A percentile compares a stretch with the other conserved stretches of the same genome.
phyloP scores from a whole-genome alignment of 2,888 invertebrate genomes.

The Cantharis rufa region DNA sequence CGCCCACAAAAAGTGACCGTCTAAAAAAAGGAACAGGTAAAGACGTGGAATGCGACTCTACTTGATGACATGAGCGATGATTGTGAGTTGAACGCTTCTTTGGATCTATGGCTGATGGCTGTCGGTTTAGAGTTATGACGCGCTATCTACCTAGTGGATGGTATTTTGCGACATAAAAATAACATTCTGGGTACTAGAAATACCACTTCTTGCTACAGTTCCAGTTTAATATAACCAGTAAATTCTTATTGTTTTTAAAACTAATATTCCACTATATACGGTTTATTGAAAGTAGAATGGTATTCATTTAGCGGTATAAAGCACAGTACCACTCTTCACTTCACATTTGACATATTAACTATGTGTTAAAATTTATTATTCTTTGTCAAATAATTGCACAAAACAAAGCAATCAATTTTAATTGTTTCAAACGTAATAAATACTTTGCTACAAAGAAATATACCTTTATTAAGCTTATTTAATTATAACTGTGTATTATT shows the following conservation, averaged over 20 bases:
- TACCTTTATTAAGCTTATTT: background rate
- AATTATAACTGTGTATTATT: background rate
- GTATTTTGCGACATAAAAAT: constrained; percentile 45
- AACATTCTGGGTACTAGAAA: constrained; percentile 45
- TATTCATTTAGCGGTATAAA: background rate
- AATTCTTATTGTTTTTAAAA: constrained; percentile 43
- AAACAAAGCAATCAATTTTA: background rate
- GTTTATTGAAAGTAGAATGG: background rate
- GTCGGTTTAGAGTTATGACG: constrained; percentile 44
- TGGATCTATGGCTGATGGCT: constrained; percentile 25
- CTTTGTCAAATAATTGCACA: background rate
- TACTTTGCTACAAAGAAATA: background rate
- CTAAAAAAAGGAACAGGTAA: constrained; percentile 30
- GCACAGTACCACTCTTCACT: background rate
- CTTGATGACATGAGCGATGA: constrained; percentile 34
- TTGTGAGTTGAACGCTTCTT: constrained; percentile 27
- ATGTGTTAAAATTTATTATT: background rate
- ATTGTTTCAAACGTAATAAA: background rate
- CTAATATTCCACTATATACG: background rate
- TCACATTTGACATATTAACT: background rate
- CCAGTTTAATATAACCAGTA: constrained; percentile 44
- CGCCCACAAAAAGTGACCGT: constrained; percentile 37
- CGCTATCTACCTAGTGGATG: constrained; percentile 45
- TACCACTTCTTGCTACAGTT: constrained; percentile 47
- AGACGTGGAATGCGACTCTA: constrained; percentile 32